Percentiles rank a stretch among this genome's conserved stretches.
Evolutionary conservation across 2,888 invertebrate species (phyloP).

Genomic region (Caenorhabditis zanzibari): DNA sequence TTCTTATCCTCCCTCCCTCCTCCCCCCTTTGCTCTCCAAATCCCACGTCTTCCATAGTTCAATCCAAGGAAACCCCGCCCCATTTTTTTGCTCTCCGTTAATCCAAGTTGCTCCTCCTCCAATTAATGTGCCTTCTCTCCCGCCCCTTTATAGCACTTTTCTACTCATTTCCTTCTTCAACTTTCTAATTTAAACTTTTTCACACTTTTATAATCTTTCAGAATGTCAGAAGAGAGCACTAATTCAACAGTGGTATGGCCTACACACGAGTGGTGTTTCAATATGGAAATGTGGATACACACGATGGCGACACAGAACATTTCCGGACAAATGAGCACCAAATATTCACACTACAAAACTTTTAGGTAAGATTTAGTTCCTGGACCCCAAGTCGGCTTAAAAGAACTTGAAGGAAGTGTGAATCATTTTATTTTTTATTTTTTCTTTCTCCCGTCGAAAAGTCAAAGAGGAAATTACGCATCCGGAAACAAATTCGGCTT

Average conservation of each 20-base stretch:
- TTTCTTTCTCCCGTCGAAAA: constrained; percentile 16
- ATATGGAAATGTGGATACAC: constrained; percentile 73
- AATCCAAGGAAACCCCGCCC: constrained; percentile 38
- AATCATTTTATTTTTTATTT: too few species aligned
- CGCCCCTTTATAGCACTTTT: constrained; percentile 47
- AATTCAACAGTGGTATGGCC: constrained; percentile 35
- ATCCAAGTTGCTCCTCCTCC: constrained; percentile 62
- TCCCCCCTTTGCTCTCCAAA: constrained; percentile 6
- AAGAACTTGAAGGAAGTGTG: constrained; percentile 12
- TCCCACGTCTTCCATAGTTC: constrained; percentile 30
- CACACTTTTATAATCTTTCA: background rate
- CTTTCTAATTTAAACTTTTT: constrained; percentile 7
- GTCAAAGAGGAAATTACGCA: constrained; percentile 15
- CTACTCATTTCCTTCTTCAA: constrained; percentile 3
- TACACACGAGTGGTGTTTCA: constrained; percentile 71
- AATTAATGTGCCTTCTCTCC: constrained; percentile 39
- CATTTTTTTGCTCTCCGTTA: constrained; percentile 34
- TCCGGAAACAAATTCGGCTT: background rate
- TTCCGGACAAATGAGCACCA: constrained; percentile 56
- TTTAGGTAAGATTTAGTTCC: constrained; percentile 67
- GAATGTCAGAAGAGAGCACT: constrained; percentile 9
- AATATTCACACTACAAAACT: constrained; percentile 66
- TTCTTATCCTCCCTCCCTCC: background rate
- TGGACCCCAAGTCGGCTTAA: background rate
- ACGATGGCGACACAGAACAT: constrained; percentile 46